Evolutionary conservation across 2,888 invertebrate genomes (phyloP).

Genomic region (Polylopha cassiicola): DNA sequence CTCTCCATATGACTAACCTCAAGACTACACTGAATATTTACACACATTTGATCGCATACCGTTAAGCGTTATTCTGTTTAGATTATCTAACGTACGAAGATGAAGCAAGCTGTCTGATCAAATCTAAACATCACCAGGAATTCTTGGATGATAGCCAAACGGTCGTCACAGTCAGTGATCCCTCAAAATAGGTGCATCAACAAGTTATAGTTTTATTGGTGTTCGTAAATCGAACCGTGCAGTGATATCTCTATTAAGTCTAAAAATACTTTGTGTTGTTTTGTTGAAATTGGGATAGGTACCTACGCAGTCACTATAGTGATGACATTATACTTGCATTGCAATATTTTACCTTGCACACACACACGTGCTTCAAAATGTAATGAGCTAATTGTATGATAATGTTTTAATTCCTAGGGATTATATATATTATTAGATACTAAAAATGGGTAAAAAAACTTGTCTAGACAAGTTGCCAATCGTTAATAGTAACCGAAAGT

Average conservation of each 20-base stretch:
- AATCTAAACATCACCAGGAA: slow-evolving; percentile 39
- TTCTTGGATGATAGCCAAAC: slow-evolving; percentile 48
- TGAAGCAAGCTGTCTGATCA: slow-evolving; percentile 29
- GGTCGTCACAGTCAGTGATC: slow-evolving; percentile 33
- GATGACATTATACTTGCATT: no score
- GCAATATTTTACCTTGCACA: no score
- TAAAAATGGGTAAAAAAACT: no score
- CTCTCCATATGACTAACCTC: no score
- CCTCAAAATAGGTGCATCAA: slow-evolving; percentile 46
- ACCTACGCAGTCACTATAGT: no score
- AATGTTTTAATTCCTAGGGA: no score
- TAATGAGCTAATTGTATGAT: no score
- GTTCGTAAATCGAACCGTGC: slow-evolving; percentile 27
- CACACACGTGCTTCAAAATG: no score
- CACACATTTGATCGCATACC: slow-evolving; percentile 3
- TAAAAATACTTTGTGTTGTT: slow-evolving; percentile 3
- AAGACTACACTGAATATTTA: no score
- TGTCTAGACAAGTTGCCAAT: no score
- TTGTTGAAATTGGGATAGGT: background rate
- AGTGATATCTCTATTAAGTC: slow-evolving; percentile 6
- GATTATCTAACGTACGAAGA: slow-evolving; percentile 23
- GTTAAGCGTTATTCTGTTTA: slow-evolving; percentile 25
- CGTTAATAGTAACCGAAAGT: no score
- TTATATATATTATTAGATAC: no score
- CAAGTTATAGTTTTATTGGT: slow-evolving; percentile 40